phyloP scores from a whole-genome alignment of 2,888 invertebrate genomes.

The Strigamia transsilvanica region DNA sequence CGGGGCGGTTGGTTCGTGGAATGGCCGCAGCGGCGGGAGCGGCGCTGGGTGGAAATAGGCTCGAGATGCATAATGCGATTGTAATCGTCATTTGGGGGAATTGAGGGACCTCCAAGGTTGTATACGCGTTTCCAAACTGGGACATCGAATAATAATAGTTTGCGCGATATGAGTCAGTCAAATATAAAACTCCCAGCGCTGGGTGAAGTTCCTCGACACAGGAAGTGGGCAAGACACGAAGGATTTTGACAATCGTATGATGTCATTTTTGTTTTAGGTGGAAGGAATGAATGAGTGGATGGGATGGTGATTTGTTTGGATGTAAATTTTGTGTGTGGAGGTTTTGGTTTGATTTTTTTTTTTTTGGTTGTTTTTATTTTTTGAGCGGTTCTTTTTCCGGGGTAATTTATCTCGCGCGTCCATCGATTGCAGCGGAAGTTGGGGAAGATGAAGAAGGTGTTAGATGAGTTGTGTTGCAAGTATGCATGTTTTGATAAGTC shows the following conservation, averaged over 20 bases:
- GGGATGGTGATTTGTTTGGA: too few species aligned
- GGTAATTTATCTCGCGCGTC: conserved; percentile 3
- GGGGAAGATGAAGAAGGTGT: conserved; percentile 38
- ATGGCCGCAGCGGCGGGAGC: too few species aligned
- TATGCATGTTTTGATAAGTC: conserved; percentile 3
- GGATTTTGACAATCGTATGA: not conserved
- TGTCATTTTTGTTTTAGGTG: not conserved
- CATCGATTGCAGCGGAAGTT: conserved; percentile 19
- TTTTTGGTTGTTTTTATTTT: too few species aligned
- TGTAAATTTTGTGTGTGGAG: not conserved
- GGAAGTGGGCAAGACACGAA: conserved; percentile 22
- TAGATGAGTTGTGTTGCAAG: conserved; percentile 31
- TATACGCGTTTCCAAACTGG: not conserved
- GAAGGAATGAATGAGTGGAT: too few species aligned
- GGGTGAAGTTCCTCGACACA: not conserved
- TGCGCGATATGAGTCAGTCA: not conserved
- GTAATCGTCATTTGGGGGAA: not conserved
- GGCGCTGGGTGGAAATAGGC: too few species aligned
- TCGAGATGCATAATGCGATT: too few species aligned
- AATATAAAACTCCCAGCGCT: conserved; percentile 1
- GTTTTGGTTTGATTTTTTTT: too few species aligned
- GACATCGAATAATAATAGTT: conserved; percentile 12
- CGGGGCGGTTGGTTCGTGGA: too few species aligned
- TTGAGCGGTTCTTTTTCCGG: not conserved
- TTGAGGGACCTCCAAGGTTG: not conserved